phyloP scores from a whole-genome alignment of 2,797 vertebrate genomes.

The Zenarchopterus dispar region DNA sequence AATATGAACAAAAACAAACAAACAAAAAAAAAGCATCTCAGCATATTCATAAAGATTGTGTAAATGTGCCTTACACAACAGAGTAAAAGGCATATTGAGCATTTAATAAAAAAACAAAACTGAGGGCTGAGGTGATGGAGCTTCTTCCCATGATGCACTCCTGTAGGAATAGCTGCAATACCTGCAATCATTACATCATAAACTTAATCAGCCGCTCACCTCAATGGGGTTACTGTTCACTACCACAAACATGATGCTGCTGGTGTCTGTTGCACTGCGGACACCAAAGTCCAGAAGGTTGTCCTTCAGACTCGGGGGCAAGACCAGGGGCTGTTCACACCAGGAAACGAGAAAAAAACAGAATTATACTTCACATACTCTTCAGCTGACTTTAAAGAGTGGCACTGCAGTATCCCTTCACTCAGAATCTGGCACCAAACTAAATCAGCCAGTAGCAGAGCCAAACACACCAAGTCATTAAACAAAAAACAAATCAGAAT shows the following conservation, averaged over 20 bases:
- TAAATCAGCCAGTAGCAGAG: no score
- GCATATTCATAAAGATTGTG: neutral
- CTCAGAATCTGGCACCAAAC: no score
- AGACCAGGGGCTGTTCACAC: constrained; percentile 87
- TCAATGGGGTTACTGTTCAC: constrained; percentile 98
- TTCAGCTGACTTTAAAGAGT: neutral
- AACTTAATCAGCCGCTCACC: constrained; percentile 77
- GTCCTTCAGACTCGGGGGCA: constrained; percentile 90
- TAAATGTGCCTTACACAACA: constrained; percentile 4
- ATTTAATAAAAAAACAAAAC: neutral
- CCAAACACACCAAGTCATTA: no score
- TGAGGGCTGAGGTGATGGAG: neutral
- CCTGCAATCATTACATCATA: neutral
- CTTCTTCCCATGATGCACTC: neutral
- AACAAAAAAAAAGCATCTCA: no score
- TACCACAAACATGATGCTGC: constrained; percentile 91
- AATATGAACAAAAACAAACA: neutral
- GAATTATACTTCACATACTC: neutral
- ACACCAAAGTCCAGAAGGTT: constrained; percentile 94
- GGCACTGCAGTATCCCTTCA: neutral
- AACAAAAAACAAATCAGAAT: no score
- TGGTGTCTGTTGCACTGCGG: constrained; percentile 92
- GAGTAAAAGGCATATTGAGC: neutral
- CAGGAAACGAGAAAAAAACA: neutral
- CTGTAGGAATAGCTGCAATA: neutral